Evolutionary conservation across 2,888 invertebrate species (phyloP), one percentile per base, ranked within the genome.

Genomic region (Drosophila glabriapex): DNA sequence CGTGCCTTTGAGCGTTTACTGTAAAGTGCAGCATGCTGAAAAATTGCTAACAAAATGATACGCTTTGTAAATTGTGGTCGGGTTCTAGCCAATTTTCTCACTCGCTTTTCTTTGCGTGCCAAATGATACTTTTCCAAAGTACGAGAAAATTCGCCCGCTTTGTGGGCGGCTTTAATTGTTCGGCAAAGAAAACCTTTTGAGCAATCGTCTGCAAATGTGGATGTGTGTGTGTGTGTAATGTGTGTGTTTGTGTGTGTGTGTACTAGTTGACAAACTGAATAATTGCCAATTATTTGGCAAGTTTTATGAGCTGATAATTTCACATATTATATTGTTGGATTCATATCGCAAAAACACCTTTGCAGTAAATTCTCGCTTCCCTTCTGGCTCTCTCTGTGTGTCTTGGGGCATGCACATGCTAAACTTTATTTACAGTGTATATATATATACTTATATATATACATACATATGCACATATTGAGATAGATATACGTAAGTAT

Each of bases 11-110:
- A 74, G 91, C 85, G 91, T 89, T 87, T 90, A 75, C 71, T 70
- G 70, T 74, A 73, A 85, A 83, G 87, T 85, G 85, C 85, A 85
- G 73, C 86, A 89, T 90, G 89, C 85, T 90, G 90, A 86, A 90
- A 86, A 86, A 89, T 86, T 77, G 90, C 89, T 88, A 87, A 87
- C 89, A 84, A 90, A 90, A 87, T 90, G 89, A 85, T 91, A 91
- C 85, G 91, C 91, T 86, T 90, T 89, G 85, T 86, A 83, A 88
- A 83, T 75, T 83, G 81, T 72, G 68, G 71, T 4, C 61, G 56
- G 67, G 65, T 78, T 74, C 83, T 74, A 63, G 68, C 68, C 84
- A 85, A 89, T 86, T 86, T 85, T 89, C 89, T 83, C 89, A 83
- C 85, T 81, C 74, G 84, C 33, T 68, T 90, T 85, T 89, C 85